Evolutionary conservation across 2,113 vertebrate genomes (phyloP).

Genomic region (Alexandromys fortis): DNA sequence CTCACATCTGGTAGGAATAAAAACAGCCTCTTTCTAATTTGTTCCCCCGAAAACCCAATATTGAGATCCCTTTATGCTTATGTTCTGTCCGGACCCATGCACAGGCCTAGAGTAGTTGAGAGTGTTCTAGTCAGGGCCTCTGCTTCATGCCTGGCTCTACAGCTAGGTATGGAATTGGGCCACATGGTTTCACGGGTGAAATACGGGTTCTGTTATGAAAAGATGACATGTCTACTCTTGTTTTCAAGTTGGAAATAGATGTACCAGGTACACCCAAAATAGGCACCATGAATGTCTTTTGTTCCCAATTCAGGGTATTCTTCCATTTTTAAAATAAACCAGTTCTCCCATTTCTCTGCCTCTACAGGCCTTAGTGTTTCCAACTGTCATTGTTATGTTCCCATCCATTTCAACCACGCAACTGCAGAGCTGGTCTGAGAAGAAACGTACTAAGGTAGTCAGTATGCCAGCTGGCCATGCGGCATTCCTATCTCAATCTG

Average conservation of each 20-base stretch:
- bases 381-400: background rate
- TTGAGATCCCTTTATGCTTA: background rate
- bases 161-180: background rate
- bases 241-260: background rate
- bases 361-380: background rate
- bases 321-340: conserved; percentile 17
- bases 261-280: background rate
- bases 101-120: background rate
- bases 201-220: background rate
- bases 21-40: background rate
- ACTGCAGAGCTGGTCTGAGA: background rate
- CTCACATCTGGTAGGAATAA: background rate
- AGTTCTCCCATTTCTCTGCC: background rate
- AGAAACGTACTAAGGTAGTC: background rate
- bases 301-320: background rate
- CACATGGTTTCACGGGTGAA: background rate
- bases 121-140: background rate
- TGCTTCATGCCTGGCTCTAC: background rate
- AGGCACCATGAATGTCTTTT: background rate
- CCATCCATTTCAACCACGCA: background rate
- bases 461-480: background rate
- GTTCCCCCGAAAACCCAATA: background rate
- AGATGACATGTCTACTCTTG: background rate
- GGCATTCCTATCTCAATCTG: background rate
- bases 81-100: background rate